A percentile compares a stretch with the other conserved stretches of the same genome.
Evolutionary conservation across 2,113 vertebrate genomes (phyloP).

Genomic region (Strix uralensis): DNA sequence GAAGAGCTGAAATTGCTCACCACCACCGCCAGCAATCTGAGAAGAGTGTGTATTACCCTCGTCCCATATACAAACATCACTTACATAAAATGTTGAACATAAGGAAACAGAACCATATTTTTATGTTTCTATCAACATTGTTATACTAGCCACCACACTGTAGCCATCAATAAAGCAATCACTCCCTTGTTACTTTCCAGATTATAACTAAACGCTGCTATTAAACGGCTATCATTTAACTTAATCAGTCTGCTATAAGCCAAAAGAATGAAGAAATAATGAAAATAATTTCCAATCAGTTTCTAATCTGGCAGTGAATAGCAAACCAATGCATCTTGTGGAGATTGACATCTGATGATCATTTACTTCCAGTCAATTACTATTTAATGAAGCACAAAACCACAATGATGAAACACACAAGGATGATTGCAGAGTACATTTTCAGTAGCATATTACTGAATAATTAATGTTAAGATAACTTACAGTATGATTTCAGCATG

Average conservation of each 20-base stretch:
- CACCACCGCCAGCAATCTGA: no score
- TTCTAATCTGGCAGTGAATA: constrained; percentile 38
- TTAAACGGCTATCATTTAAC: neutral
- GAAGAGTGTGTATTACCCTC: no score
- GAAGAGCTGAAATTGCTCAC: neutral
- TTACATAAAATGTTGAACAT: neutral
- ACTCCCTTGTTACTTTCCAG: neutral
- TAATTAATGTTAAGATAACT: constrained; percentile 58
- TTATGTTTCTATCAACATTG: neutral
- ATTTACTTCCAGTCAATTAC: constrained; percentile 67
- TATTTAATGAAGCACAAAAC: constrained; percentile 70
- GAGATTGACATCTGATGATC: constrained; percentile 53
- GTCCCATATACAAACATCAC: rapidly evolving
- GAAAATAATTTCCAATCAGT: constrained; percentile 41
- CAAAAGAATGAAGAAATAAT: constrained; percentile 26
- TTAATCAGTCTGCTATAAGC: neutral
- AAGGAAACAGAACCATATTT: neutral
- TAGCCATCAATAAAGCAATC: neutral
- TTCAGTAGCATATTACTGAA: constrained; percentile 33
- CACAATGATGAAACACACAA: constrained; percentile 41
- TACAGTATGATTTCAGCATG: neutral
- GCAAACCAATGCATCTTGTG: constrained; percentile 31
- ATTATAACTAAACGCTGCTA: neutral
- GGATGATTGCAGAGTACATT: constrained; percentile 16
- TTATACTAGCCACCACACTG: neutral